A percentile compares a stretch with the other conserved stretches of the same genome.
These are phyloP conservation scores for Cyanoderma ruficeps DNA, from an alignment of 2,113 vertebrate species.

Conservation along the genomic window DNA sequence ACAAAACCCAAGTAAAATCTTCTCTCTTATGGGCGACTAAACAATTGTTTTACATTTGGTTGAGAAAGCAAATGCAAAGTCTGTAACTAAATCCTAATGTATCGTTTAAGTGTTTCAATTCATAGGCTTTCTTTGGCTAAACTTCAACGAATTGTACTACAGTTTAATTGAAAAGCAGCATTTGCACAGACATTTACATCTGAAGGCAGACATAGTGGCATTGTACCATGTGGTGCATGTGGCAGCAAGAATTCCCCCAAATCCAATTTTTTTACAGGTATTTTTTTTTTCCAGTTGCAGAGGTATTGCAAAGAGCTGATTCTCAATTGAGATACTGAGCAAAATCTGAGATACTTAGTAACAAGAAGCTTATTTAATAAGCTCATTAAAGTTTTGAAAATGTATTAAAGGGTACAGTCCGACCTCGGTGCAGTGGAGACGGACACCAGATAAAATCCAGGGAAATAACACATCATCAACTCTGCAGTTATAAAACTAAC, in stretches of 20 bases:
- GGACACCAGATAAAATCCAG: neutral
- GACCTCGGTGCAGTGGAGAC: neutral
- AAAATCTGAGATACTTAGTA: neutral
- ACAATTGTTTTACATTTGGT: conserved; percentile 56
- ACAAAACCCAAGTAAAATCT: conserved; percentile 55
- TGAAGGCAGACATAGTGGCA: conserved; percentile 26
- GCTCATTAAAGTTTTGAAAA: neutral
- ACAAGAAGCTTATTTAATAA: neutral
- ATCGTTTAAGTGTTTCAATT: conserved; percentile 49
- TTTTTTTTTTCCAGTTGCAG: neutral
- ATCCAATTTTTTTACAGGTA: neutral
- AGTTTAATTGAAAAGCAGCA: conserved; percentile 53
- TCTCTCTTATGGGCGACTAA: conserved; percentile 39
- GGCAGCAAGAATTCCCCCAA: neutral
- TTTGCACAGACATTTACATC: conserved; percentile 53
- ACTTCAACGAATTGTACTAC: conserved; percentile 57
- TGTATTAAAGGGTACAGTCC: neutral
- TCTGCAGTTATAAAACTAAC: neutral
- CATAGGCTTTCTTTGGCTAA: conserved; percentile 49
- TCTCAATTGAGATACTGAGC: neutral
- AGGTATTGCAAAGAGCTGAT: neutral
- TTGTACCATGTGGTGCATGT: neutral
- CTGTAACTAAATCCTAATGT: conserved; percentile 61
- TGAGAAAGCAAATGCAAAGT: conserved; percentile 68
- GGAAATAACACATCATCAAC: neutral